Conservation (phyloP, 1,140 invertebrate genomes). For the Aphelinus atriplicis region DNA sequence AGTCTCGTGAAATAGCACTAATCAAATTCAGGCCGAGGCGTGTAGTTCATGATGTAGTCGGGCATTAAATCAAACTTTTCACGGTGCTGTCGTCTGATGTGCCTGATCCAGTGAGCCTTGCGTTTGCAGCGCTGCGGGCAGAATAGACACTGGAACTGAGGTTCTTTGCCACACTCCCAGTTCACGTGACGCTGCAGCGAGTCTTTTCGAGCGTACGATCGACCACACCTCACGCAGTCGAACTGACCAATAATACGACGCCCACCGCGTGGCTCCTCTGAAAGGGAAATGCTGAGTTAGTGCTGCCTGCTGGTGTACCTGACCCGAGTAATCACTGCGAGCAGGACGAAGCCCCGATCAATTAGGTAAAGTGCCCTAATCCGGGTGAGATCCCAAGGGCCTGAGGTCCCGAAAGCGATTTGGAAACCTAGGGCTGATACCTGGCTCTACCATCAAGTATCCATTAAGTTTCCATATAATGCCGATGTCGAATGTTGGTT, state of each 20-base stretch:
- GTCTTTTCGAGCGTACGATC: constrained; percentile 74
- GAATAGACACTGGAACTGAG: constrained; percentile 74
- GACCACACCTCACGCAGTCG: constrained; percentile 70
- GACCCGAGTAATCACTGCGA: too few species aligned
- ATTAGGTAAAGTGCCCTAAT: too few species aligned
- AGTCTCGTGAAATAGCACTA: too few species aligned
- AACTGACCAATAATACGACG: constrained; percentile 63
- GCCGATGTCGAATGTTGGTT: too few species aligned
- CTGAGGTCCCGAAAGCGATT: too few species aligned
- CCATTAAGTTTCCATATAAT: too few species aligned
- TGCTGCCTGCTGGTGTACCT: too few species aligned
- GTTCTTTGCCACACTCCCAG: constrained; percentile 76
- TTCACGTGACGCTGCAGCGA: constrained; percentile 73
- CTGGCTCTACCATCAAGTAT: too few species aligned
- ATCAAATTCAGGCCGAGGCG: neutral
- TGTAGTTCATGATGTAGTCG: constrained; percentile 50
- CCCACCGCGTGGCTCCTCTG: neutral
- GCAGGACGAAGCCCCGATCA: too few species aligned
- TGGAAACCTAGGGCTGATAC: too few species aligned
- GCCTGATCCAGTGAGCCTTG: constrained; percentile 70
- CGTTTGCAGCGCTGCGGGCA: constrained; percentile 72
- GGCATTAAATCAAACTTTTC: constrained; percentile 64
- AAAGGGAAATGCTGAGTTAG: too few species aligned
- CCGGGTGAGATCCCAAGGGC: too few species aligned
- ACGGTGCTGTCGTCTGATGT: constrained; percentile 69